Conservation (phyloP, 2,797 vertebrate species). For the Acanthis flammea region DNA sequence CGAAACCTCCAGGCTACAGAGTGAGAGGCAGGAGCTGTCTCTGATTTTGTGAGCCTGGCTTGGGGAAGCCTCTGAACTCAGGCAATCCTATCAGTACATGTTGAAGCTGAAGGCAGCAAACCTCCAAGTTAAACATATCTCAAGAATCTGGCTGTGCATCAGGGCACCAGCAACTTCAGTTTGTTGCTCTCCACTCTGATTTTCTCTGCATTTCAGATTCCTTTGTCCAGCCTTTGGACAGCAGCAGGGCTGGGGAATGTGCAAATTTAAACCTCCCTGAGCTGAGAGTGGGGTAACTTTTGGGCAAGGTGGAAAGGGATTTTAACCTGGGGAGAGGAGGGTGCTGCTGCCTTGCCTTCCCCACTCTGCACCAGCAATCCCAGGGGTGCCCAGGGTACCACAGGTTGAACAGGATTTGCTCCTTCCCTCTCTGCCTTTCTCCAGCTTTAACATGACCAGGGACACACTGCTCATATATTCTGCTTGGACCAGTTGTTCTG, state of each 20-base stretch:
- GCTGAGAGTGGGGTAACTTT: background rate
- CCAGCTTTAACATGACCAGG: background rate
- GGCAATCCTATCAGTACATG: accelerated
- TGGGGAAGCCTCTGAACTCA: background rate
- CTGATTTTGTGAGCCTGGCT: background rate
- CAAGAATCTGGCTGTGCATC: no score
- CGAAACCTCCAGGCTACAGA: background rate
- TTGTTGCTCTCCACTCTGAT: background rate
- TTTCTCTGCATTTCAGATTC: background rate
- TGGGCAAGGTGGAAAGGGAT: background rate
- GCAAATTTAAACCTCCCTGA: background rate
- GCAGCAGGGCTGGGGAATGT: background rate
- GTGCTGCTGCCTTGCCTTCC: background rate
- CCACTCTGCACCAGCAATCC: background rate
- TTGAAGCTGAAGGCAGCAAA: background rate
- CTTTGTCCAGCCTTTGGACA: background rate
- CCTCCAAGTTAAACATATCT: background rate
- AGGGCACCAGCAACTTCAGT: background rate
- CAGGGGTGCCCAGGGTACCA: no score
- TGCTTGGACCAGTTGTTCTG: background rate
- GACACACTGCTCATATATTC: background rate
- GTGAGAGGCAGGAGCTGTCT: background rate
- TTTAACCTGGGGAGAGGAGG: background rate
- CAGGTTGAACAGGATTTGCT: background rate
- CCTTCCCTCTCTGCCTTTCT: background rate